Evolutionary conservation across 2,113 vertebrate genomes (phyloP).

Genomic region (Castor canadensis): DNA sequence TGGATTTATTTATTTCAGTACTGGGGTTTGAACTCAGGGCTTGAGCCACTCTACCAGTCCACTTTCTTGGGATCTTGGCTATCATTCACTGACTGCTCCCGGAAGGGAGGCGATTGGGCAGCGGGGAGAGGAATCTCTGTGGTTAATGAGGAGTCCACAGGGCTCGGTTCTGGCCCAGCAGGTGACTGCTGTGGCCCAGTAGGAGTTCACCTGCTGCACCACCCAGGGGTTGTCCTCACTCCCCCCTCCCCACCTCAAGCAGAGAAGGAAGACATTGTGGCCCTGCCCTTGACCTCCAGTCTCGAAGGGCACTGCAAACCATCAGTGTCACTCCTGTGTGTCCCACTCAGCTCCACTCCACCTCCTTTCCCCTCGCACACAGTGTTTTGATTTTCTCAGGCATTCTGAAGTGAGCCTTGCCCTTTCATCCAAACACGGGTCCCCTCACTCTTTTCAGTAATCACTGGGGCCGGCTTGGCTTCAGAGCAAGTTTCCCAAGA

Average conservation of each 20-base stretch:
- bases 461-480: slow-evolving; percentile 18
- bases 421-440: neutral
- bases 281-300: neutral
- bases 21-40: too few species aligned
- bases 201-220: neutral
- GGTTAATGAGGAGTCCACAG: rapidly evolving
- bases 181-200: neutral
- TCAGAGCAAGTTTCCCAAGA: neutral
- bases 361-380: rapidly evolving
- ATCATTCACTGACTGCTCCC: too few species aligned
- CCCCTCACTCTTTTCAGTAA: slow-evolving; percentile 20
- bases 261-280: too few species aligned
- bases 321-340: rapidly evolving
- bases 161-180: too few species aligned
- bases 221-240: neutral
- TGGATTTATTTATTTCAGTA: neutral
- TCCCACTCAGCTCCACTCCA: too few species aligned
- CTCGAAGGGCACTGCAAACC: rapidly evolving
- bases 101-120: too few species aligned
- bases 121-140: too few species aligned
- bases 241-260: neutral
- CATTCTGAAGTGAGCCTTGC: neutral
- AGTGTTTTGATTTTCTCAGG: neutral
- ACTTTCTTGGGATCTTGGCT: too few species aligned
- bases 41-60: too few species aligned